These are phyloP conservation scores for Rhinoderma darwinii DNA, from an alignment of 2,113 vertebrate species.

Conservation along the genomic window DNA sequence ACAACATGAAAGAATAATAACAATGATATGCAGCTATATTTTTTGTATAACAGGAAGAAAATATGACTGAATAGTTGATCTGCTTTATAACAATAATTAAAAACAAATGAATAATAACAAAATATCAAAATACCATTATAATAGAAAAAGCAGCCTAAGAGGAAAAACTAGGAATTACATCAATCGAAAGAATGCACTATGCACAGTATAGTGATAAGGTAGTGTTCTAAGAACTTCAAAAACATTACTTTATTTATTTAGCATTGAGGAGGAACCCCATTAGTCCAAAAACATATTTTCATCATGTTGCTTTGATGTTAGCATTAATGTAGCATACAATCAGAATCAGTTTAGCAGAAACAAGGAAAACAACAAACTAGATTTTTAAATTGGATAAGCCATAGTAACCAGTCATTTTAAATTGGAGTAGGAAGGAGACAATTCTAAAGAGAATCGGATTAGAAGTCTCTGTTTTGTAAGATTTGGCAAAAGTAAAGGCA, in stretches of 20 bases:
- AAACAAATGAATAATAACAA: not conserved
- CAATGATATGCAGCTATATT: too few relatives aligned
- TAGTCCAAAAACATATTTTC: not conserved
- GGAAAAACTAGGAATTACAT: not conserved
- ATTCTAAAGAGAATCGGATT: slow-evolving; percentile 14
- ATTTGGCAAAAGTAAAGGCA: slow-evolving; percentile 30
- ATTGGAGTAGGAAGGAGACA: slow-evolving; percentile 40
- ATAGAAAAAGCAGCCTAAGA: not conserved
- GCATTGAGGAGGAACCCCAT: not conserved
- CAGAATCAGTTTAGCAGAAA: slow-evolving; percentile 17
- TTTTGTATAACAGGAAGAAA: too few relatives aligned
- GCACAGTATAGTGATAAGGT: not conserved
- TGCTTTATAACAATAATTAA: too few relatives aligned
- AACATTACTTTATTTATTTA: not conserved
- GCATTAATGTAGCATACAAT: slow-evolving; percentile 20
- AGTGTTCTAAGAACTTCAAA: not conserved
- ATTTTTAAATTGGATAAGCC: slow-evolving; percentile 38
- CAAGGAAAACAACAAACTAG: slow-evolving; percentile 25
- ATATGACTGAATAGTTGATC: too few relatives aligned
- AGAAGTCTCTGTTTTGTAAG: slow-evolving; percentile 40
- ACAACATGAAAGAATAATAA: too few relatives aligned
- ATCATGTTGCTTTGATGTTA: slow-evolving; percentile 15
- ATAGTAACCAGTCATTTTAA: slow-evolving; percentile 41
- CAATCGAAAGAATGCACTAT: not conserved
- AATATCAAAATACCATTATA: not conserved